Conservation (phyloP, 2,797 vertebrate genomes). For the Pseudochromis fuscus region DNA sequence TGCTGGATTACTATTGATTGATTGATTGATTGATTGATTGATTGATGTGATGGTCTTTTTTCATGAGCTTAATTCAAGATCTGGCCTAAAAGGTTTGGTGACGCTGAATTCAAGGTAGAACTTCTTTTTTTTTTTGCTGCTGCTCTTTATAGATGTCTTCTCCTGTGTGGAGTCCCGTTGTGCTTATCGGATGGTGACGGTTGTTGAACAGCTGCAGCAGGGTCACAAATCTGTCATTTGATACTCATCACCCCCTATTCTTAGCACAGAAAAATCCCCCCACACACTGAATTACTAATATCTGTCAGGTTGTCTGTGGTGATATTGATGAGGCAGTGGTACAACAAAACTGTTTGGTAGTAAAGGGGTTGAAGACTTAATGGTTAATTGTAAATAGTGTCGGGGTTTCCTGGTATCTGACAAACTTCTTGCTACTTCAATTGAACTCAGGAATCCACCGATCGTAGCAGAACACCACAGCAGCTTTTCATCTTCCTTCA, state of each 20-base stretch:
- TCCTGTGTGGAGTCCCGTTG: constrained; percentile 30
- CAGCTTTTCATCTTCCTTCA: constrained; percentile 35
- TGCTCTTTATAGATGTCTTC: neutral
- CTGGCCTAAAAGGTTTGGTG: neutral
- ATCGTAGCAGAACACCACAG: constrained; percentile 35
- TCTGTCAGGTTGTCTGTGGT: neutral
- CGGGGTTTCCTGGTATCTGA: constrained; percentile 16
- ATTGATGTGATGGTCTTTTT: neutral
- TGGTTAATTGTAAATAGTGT: constrained; percentile 39
- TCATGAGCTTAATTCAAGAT: neutral
- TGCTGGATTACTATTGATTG: neutral
- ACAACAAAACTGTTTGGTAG: constrained; percentile 35
- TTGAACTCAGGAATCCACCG: neutral
- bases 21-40: neutral
- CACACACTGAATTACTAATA: neutral
- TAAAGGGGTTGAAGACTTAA: constrained; percentile 16
- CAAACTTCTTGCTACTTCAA: neutral
- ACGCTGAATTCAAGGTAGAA: neutral
- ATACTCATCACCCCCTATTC: constrained; percentile 53
- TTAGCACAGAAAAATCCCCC: constrained; percentile 10
- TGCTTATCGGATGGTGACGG: constrained; percentile 51
- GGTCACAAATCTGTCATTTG: constrained; percentile 65
- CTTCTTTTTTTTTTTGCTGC: constrained; percentile 6
- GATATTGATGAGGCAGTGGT: neutral
- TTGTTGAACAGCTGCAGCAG: constrained; percentile 58